Evolutionary conservation across 2,888 invertebrate genomes (phyloP).

Genomic region (Teleiodes luculella): DNA sequence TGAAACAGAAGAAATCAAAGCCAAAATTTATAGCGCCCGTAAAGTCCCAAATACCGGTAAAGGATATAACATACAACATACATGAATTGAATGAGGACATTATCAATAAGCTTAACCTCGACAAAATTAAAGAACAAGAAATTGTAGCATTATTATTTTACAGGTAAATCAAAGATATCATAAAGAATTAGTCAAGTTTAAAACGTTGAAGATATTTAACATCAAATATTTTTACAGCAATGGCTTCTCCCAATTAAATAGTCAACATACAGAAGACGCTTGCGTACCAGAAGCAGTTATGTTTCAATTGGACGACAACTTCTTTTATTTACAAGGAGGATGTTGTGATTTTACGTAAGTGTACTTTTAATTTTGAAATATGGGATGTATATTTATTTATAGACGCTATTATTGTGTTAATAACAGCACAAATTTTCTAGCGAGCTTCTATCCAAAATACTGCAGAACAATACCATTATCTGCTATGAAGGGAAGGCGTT

Average conservation of each 20-base stretch:
- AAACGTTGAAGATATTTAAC: not conserved
- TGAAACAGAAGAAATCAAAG: conserved; percentile 41
- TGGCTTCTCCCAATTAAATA: conserved; percentile 59
- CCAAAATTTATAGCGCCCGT: conserved; percentile 52
- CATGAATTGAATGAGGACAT: conserved; percentile 32
- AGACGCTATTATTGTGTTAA: not conserved
- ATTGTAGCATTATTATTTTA: conserved; percentile 40
- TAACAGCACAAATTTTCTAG: conserved; percentile 34
- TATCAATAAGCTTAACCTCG: conserved; percentile 17
- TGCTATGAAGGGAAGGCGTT: conserved; percentile 62
- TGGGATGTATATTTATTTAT: not conserved
- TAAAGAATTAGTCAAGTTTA: not conserved
- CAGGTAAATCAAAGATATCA: conserved; percentile 31
- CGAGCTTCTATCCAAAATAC: conserved; percentile 28
- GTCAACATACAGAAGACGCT: conserved; percentile 44
- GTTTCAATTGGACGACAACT: conserved; percentile 37
- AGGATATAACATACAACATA: conserved; percentile 42
- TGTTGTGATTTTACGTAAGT: not conserved
- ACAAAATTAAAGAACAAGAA: conserved; percentile 22
- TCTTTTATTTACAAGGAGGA: conserved; percentile 40
- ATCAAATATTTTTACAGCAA: conserved; percentile 42
- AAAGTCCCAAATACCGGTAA: conserved; percentile 52
- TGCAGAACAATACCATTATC: conserved; percentile 42
- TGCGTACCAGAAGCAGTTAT: conserved; percentile 53
- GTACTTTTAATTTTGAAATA: not conserved